A percentile compares a stretch with the other conserved stretches of the same genome.
These are phyloP conservation scores for Falco peregrinus DNA, from an alignment of 2,797 vertebrate species.

Conservation along the genomic window DNA sequence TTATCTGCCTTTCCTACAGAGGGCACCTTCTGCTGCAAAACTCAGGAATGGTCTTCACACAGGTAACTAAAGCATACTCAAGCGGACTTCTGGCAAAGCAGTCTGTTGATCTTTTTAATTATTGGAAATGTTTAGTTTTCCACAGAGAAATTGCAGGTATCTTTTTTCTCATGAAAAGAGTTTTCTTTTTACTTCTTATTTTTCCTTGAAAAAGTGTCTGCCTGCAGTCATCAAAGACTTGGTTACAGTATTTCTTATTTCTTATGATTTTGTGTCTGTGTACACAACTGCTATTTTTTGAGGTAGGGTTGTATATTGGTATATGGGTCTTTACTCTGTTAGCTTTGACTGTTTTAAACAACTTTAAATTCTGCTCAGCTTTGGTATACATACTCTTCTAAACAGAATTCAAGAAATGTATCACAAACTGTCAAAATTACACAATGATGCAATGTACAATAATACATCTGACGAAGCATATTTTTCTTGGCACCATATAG, in stretches of 20 bases:
- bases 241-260: not conserved
- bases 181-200: not conserved
- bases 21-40: not conserved
- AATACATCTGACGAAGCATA: constrained; percentile 13
- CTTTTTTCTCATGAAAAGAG: not conserved
- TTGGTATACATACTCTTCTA: not conserved
- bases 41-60: not conserved
- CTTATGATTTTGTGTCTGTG: not conserved
- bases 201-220: not conserved
- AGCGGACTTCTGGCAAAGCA: not conserved
- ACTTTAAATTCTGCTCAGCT: not conserved
- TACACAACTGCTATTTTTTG: not conserved
- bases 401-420: not conserved
- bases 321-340: not conserved
- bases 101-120: not conserved
- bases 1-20: not conserved
- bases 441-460: not conserved
- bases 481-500: constrained; percentile 9
- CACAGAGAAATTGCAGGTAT: not conserved
- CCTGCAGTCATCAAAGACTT: not conserved
- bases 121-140: not conserved
- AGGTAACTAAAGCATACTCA: not conserved
- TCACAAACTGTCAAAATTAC: not conserved
- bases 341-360: not conserved
- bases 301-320: not conserved